A percentile compares a stretch with the other conserved stretches of the same genome.
These are phyloP conservation scores for Phrynocephalus versicolor DNA, from an alignment of 2,113 vertebrate genomes.

Conservation along the genomic window DNA sequence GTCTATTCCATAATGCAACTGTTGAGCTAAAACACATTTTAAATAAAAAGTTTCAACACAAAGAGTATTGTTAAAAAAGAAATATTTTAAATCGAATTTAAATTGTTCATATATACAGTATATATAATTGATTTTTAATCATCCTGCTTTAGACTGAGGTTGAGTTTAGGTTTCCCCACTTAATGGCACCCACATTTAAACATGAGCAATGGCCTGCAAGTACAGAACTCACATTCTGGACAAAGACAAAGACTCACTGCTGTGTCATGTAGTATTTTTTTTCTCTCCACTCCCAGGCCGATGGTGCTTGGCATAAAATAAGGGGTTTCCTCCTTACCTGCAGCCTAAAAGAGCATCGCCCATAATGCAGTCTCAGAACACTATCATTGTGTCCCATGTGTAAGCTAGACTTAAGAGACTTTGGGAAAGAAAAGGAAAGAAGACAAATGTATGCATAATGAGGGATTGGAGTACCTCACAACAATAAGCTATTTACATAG, in stretches of 20 bases:
- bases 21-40: no score
- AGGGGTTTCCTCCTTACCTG: not conserved
- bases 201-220: not conserved
- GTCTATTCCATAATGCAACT: no score
- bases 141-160: no score
- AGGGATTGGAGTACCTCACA: not conserved
- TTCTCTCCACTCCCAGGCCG: not conserved
- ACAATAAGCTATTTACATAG: no score
- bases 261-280: not conserved
- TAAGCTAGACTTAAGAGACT: no score
- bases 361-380: not conserved
- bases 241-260: no score
- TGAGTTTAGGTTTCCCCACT: not conserved
- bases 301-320: not conserved
- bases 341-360: not conserved
- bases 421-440: not conserved
- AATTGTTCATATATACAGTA: no score
- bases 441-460: not conserved
- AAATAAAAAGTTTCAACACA: no score
- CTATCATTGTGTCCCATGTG: not conserved
- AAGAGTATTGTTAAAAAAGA: no score
- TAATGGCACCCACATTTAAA: not conserved
- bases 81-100: no score
- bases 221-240: not conserved
- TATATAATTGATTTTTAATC: no score